These are phyloP conservation scores for Bombylius major DNA, from an alignment of 2,888 invertebrate genomes.

Conservation along the genomic window DNA sequence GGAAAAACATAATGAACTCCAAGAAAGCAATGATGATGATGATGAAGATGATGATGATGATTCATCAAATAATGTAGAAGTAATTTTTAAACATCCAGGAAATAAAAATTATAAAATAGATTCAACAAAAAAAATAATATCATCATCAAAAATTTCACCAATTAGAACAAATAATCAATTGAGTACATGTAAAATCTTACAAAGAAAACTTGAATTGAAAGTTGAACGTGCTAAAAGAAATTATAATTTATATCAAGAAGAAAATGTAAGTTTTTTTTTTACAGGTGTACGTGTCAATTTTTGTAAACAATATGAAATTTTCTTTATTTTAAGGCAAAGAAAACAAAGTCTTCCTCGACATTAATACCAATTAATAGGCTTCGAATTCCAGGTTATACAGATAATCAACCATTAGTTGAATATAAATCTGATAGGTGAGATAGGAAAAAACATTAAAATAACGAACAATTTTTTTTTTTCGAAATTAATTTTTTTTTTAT, in stretches of 20 bases:
- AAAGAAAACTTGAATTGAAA: constrained; percentile 35
- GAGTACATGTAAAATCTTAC: constrained; percentile 35
- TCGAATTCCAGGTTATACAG: constrained; percentile 32
- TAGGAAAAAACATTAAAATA: not conserved
- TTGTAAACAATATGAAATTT: constrained; percentile 3
- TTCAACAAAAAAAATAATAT: constrained; percentile 1
- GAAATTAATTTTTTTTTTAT: not conserved
- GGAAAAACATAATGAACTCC: constrained; percentile 2
- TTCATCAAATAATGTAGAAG: constrained; percentile 20
- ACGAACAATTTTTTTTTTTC: not conserved
- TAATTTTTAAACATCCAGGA: constrained; percentile 23
- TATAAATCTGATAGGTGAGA: constrained; percentile 33
- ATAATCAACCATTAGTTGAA: constrained; percentile 34
- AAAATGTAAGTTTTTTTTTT: constrained; percentile 11
- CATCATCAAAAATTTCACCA: constrained; percentile 3
- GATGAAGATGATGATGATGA: constrained; percentile 18
- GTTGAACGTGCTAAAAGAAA: constrained; percentile 36
- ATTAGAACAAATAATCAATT: constrained; percentile 19
- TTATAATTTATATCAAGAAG: constrained; percentile 31
- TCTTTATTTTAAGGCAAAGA: constrained; percentile 22
- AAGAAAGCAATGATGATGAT: constrained; percentile 17
- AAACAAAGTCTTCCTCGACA: constrained; percentile 27
- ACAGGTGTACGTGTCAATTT: not conserved
- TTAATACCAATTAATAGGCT: constrained; percentile 35
- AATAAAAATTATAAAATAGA: not conserved